Evolutionary conservation across 2,113 vertebrate genomes (phyloP).

Genomic region (Eolophus roseicapilla): DNA sequence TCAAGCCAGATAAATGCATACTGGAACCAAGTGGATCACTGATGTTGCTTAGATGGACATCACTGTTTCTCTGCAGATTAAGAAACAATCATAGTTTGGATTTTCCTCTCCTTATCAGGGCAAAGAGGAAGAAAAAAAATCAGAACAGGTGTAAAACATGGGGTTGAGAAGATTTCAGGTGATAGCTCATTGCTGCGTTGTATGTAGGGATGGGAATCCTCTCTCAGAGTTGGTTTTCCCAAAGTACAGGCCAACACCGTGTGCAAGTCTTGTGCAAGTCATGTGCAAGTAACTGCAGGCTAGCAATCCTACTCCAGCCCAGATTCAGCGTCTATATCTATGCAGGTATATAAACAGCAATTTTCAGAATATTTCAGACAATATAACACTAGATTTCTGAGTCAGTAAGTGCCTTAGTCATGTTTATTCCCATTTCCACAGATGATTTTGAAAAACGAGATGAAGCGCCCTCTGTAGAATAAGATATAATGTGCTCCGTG

Average conservation of each 20-base stretch:
- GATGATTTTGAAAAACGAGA: neutral
- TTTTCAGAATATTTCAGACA: neutral
- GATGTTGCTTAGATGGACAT: neutral
- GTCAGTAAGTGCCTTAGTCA: neutral
- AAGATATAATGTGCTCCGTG: neutral
- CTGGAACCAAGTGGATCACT: neutral
- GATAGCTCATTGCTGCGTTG: neutral
- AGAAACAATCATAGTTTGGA: fast-evolving
- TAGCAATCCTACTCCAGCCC: neutral
- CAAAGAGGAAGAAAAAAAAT: neutral
- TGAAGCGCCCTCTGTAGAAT: neutral
- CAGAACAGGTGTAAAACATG: neutral
- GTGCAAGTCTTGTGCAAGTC: neutral
- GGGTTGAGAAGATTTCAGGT: neutral
- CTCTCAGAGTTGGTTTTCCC: neutral
- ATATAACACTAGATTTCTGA: neutral
- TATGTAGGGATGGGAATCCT: neutral
- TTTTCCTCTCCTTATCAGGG: neutral
- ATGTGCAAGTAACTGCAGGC: neutral
- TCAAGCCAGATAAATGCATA: neutral
- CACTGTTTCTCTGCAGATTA: neutral
- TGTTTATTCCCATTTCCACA: neutral
- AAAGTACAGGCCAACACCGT: neutral
- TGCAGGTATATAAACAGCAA: neutral
- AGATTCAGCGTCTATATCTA: neutral